These are phyloP conservation scores for Mastigias papua DNA, from an alignment of 30 jellyfish, hydroid and myxozoan species.

Conservation along the genomic window DNA sequence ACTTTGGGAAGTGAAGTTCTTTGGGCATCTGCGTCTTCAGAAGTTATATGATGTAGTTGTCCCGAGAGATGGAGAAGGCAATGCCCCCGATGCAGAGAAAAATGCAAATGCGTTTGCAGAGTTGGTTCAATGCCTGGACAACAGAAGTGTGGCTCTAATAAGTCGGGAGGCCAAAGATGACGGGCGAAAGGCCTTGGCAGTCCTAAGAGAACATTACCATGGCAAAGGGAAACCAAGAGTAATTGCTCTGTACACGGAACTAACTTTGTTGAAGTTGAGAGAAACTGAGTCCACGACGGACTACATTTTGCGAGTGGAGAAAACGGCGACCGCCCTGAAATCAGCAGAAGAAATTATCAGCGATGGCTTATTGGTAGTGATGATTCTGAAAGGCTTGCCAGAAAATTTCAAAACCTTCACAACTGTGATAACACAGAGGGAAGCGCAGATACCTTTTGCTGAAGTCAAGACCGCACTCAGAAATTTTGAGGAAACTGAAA, in stretches of 20 bases:
- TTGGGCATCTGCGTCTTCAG: too few species aligned
- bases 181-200: conserved; percentile 22
- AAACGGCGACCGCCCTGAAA: conserved; percentile 23
- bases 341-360: conserved; percentile 41
- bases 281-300: conserved; percentile 35
- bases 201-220: conserved; percentile 28
- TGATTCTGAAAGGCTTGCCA: conserved; percentile 55
- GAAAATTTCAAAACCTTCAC: conserved; percentile 24
- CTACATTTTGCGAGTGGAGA: conserved; percentile 23
- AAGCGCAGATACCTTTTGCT: conserved; percentile 12
- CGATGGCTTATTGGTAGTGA: conserved; percentile 35
- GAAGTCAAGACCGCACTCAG: conserved; percentile 37
- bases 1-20: too few species aligned
- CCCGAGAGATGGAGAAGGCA: too few species aligned
- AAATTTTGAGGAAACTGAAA: conserved; percentile 49
- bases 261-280: conserved; percentile 27
- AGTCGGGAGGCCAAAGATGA: conserved; percentile 32
- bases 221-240: conserved; percentile 28
- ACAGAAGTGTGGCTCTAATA: conserved; percentile 15
- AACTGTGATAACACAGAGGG: conserved; percentile 32
- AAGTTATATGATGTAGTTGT: too few species aligned
- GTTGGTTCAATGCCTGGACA: conserved; percentile 29
- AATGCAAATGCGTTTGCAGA: conserved; percentile 43
- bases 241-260: conserved; percentile 23
- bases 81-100: conserved; percentile 19